Conservation (phyloP, 2,888 invertebrate species). For the Dusona sp. region DNA sequence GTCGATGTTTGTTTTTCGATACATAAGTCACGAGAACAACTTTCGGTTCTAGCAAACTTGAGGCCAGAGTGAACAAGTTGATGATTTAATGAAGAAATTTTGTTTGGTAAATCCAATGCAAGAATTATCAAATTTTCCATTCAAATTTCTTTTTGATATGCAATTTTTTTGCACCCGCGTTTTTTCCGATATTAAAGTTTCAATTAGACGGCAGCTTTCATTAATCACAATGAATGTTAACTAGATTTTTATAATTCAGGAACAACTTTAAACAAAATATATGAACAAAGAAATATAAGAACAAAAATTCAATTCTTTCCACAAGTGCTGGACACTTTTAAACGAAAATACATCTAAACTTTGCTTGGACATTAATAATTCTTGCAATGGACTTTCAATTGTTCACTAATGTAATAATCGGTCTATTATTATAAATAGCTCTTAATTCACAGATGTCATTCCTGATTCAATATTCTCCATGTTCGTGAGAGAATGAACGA, state of each 20-base stretch:
- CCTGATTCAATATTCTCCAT: background rate
- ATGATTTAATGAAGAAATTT: background rate
- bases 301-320: background rate
- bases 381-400: slow-evolving; percentile 27
- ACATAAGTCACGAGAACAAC: background rate
- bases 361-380: slow-evolving; percentile 38
- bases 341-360: background rate
- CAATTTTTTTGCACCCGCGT: background rate
- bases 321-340: background rate
- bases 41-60: background rate
- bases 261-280: background rate
- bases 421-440: slow-evolving; percentile 31
- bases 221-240: background rate
- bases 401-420: slow-evolving; percentile 1
- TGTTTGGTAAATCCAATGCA: background rate
- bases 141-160: background rate
- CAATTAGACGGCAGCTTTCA: no score
- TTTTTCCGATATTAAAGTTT: no score
- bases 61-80: background rate
- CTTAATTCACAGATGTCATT: background rate
- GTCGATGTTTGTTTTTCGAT: background rate
- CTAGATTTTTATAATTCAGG: background rate
- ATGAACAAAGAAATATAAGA: background rate
- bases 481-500: background rate
- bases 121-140: background rate